These are phyloP conservation scores for Dissostichus mawsoni DNA, from an alignment of 2,113 vertebrate species.

Conservation along the genomic window DNA sequence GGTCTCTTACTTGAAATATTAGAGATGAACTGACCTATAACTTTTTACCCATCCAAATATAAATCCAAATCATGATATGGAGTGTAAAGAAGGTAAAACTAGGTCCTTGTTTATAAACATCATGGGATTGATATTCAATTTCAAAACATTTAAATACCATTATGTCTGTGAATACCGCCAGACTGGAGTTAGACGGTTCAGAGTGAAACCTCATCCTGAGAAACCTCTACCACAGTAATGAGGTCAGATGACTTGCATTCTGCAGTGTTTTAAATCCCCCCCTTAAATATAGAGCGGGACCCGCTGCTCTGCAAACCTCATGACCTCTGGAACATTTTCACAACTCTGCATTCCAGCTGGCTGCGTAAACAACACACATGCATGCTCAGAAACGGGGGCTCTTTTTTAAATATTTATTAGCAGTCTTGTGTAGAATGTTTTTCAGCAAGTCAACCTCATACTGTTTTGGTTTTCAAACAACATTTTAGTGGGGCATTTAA, in stretches of 20 bases:
- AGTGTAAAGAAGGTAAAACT: neutral
- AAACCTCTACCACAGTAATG: constrained; percentile 64
- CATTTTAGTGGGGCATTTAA: too few relatives aligned
- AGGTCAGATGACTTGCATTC: constrained; percentile 80
- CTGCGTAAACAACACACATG: constrained; percentile 38
- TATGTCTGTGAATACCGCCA: neutral
- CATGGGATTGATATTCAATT: neutral
- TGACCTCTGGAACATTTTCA: constrained; percentile 60
- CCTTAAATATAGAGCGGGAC: constrained; percentile 69
- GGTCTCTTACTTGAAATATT: neutral
- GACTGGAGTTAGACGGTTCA: constrained; percentile 20
- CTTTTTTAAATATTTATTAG: too few relatives aligned
- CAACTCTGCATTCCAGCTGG: constrained; percentile 51
- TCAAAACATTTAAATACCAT: neutral
- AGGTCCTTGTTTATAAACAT: neutral
- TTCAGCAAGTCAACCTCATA: too few relatives aligned
- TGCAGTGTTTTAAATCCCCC: constrained; percentile 70
- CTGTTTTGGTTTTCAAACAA: too few relatives aligned
- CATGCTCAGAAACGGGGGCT: neutral
- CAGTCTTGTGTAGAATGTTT: too few relatives aligned
- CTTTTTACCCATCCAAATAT: neutral
- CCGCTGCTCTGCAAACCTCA: constrained; percentile 61
- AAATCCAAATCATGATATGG: neutral
- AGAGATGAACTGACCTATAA: neutral
- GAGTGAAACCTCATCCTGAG: constrained; percentile 72